Conservation (phyloP, 2,797 vertebrate genomes). For the Bucorvus abyssinicus region DNA sequence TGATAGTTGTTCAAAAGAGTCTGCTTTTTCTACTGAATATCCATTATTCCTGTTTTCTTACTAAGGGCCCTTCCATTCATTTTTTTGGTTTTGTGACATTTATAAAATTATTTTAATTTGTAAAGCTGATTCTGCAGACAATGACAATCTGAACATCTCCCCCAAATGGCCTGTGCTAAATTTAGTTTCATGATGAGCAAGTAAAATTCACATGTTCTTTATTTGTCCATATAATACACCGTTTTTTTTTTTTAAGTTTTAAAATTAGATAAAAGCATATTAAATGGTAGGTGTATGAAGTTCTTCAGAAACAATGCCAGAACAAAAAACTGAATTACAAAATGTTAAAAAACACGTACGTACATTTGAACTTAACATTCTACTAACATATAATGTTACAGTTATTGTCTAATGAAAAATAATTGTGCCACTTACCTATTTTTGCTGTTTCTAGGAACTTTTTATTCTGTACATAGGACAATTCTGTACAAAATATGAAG, state of each 20-base stretch:
- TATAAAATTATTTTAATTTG: background rate
- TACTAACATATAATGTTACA: slow-evolving; percentile 83
- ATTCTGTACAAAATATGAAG: slow-evolving; percentile 99
- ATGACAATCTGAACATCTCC: background rate
- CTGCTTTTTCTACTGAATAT: background rate
- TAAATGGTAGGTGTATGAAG: slow-evolving; percentile 86
- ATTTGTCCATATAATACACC: slow-evolving; percentile 95
- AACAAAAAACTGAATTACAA: slow-evolving; percentile 86
- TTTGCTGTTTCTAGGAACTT: slow-evolving; percentile 89
- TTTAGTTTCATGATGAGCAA: slow-evolving; percentile 85
- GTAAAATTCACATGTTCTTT: slow-evolving; percentile 94
- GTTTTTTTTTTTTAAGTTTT: slow-evolving; percentile 70
- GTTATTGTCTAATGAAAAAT: slow-evolving; percentile 82
- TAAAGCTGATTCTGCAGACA: background rate
- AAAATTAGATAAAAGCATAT: slow-evolving; percentile 90
- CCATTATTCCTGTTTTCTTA: background rate
- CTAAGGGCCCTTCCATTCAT: background rate
- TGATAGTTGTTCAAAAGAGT: background rate
- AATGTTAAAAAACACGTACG: slow-evolving; percentile 85
- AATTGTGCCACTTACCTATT: slow-evolving; percentile 89
- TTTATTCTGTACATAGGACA: slow-evolving; percentile 97
- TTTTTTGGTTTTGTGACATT: background rate
- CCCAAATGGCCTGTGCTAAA: slow-evolving; percentile 13
- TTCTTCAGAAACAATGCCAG: slow-evolving; percentile 85
- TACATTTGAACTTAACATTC: slow-evolving; percentile 80